Conservation (phyloP, 1,140 invertebrate species). For the Tetragnatha versicolor region DNA sequence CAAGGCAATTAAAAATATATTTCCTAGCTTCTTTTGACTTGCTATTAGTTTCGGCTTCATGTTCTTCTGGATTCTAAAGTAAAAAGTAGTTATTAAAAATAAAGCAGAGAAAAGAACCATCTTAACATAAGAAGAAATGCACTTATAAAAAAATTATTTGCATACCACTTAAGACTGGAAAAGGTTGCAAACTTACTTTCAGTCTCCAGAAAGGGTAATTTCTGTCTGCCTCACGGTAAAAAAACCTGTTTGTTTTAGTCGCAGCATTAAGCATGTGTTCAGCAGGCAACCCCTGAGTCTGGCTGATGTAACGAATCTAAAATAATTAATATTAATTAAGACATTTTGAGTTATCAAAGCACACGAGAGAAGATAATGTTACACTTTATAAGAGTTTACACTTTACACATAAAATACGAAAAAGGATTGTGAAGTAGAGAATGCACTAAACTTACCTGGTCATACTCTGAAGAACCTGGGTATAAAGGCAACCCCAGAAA, state of each 20-base stretch:
- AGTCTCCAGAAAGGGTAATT: slow-evolving; percentile 97
- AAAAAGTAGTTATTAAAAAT: no score
- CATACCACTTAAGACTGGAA: neutral
- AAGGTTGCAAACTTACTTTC: slow-evolving; percentile 73
- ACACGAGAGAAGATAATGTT: no score
- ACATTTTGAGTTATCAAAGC: neutral
- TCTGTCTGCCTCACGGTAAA: slow-evolving; percentile 94
- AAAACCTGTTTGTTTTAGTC: slow-evolving; percentile 98
- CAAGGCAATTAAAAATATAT: slow-evolving; percentile 99
- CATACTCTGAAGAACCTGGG: slow-evolving; percentile 99
- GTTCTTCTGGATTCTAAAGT: slow-evolving; percentile 89
- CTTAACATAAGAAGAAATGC: no score
- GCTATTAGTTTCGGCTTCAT: slow-evolving; percentile 96
- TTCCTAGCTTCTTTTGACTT: slow-evolving; percentile 99
- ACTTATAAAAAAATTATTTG: no score
- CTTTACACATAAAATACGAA: no score
- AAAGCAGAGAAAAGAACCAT: no score
- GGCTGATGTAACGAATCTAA: slow-evolving; percentile 87
- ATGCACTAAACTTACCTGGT: slow-evolving; percentile 80
- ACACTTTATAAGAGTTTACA: no score
- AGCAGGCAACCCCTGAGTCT: slow-evolving; percentile 92
- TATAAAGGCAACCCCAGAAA: slow-evolving; percentile 99
- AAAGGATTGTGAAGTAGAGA: no score
- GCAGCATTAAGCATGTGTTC: slow-evolving; percentile 99
- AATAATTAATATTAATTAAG: slow-evolving; percentile 6